A percentile compares a stretch with the other conserved stretches of the same genome.
phyloP scores from a whole-genome alignment of 2,113 vertebrate genomes.

The Australoheros scitulus region DNA sequence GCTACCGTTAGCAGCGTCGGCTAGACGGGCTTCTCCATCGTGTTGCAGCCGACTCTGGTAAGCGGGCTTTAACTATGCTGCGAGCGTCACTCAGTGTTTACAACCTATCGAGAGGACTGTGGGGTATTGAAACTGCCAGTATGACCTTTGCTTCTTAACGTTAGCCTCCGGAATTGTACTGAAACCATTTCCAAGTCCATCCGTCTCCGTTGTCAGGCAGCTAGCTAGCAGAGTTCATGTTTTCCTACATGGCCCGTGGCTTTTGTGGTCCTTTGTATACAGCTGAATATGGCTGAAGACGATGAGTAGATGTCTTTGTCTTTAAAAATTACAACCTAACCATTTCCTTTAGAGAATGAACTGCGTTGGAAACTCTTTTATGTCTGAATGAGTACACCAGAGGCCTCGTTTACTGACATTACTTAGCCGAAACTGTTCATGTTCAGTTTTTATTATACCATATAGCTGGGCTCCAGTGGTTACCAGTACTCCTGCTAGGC shows the following conservation, averaged over 20 bases:
- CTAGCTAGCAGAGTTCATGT: constrained; percentile 16
- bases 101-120: fast-evolving
- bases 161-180: constrained; percentile 11
- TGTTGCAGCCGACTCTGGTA: constrained; percentile 24
- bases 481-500: not conserved
- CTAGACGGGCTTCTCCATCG: not conserved
- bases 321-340: not conserved
- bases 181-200: constrained; percentile 20
- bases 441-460: not conserved
- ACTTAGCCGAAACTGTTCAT: not conserved
- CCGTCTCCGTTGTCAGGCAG: constrained; percentile 52
- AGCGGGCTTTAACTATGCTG: not conserved
- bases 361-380: not conserved
- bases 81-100: not conserved
- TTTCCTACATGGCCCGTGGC: not conserved
- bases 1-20: constrained; percentile 51
- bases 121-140: not conserved
- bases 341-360: not conserved
- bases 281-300: not conserved
- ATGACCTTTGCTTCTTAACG: not conserved
- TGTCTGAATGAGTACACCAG: not conserved
- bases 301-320: not conserved
- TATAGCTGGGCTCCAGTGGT: not conserved
- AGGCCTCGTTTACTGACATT: constrained; percentile 21
- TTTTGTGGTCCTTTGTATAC: not conserved